phyloP scores from a whole-genome alignment of 2,888 invertebrate species.

The Parasteatoda lunata region DNA sequence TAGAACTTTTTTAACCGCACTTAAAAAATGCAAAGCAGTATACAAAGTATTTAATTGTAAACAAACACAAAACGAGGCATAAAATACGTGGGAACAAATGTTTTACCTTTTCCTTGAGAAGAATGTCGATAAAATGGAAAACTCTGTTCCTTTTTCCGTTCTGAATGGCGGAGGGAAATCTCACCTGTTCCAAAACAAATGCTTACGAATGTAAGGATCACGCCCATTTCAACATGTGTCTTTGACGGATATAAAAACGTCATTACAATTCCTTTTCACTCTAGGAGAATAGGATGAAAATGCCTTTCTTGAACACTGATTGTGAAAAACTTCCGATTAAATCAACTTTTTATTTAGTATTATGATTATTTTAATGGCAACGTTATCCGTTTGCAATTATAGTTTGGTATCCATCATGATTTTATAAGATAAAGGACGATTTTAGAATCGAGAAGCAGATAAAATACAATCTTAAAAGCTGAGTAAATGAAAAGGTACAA shows the following conservation, averaged over 20 bases:
- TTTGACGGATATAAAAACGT: slow-evolving; percentile 2
- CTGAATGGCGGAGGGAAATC: slow-evolving; percentile 26
- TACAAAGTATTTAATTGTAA: not conserved
- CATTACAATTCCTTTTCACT: not conserved
- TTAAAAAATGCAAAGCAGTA: too few relatives aligned
- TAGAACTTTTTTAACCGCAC: too few relatives aligned
- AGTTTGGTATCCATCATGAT: too few relatives aligned
- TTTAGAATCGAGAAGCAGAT: too few relatives aligned
- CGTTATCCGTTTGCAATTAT: too few relatives aligned
- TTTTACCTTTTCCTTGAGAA: slow-evolving; percentile 30
- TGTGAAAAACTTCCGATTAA: too few relatives aligned
- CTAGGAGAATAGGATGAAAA: not conserved
- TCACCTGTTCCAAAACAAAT: slow-evolving; percentile 55
- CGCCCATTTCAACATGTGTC: slow-evolving; percentile 21
- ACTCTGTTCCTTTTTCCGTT: slow-evolving; percentile 34
- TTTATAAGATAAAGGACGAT: too few relatives aligned
- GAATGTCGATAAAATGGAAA: not conserved
- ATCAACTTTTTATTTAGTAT: too few relatives aligned
- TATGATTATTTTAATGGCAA: too few relatives aligned
- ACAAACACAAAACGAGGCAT: not conserved
- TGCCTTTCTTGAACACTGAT: too few relatives aligned
- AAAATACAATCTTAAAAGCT: too few relatives aligned
- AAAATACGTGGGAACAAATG: not conserved
- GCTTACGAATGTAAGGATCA: slow-evolving; percentile 13
- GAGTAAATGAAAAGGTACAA: too few relatives aligned